Conservation (phyloP, 2,888 invertebrate genomes). For the Crematogaster levior region DNA sequence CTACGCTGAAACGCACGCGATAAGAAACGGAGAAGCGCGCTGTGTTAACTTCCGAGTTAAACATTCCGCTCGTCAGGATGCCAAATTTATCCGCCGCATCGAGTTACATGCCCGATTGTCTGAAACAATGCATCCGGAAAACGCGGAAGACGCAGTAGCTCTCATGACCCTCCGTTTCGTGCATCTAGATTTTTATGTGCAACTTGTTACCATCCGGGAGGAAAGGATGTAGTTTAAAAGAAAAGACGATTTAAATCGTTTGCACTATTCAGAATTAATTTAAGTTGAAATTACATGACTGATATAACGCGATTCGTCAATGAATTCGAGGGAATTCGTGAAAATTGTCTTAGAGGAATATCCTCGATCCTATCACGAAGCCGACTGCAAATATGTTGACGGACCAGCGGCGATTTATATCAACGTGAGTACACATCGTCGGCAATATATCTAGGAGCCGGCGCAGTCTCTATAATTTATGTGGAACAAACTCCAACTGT, state of each 20-base stretch:
- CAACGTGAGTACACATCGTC: constrained; percentile 39
- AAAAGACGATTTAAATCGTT: background rate
- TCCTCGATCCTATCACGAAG: background rate
- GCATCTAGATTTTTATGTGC: background rate
- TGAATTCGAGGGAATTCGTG: background rate
- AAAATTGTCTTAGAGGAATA: background rate
- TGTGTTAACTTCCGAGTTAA: constrained; percentile 40
- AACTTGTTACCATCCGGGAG: background rate
- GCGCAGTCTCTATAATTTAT: constrained; percentile 70
- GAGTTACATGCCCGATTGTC: constrained; percentile 19
- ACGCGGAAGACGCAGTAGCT: background rate
- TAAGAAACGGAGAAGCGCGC: constrained; percentile 39
- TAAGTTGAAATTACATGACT: background rate
- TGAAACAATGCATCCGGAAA: background rate
- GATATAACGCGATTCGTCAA: background rate
- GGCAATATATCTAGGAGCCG: constrained; percentile 26
- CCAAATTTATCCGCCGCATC: constrained; percentile 27
- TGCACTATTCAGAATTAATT: background rate
- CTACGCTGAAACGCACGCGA: constrained; percentile 45
- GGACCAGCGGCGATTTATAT: constrained; percentile 57
- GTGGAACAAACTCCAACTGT: constrained; percentile 71
- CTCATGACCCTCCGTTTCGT: background rate
- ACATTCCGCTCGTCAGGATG: constrained; percentile 35
- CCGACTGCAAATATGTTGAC: constrained; percentile 62
- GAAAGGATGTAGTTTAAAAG: background rate